Evolutionary conservation across 2,888 invertebrate species (phyloP), one percentile per base, ranked within the genome.

Genomic region (Tromatobia lineatoria): DNA sequence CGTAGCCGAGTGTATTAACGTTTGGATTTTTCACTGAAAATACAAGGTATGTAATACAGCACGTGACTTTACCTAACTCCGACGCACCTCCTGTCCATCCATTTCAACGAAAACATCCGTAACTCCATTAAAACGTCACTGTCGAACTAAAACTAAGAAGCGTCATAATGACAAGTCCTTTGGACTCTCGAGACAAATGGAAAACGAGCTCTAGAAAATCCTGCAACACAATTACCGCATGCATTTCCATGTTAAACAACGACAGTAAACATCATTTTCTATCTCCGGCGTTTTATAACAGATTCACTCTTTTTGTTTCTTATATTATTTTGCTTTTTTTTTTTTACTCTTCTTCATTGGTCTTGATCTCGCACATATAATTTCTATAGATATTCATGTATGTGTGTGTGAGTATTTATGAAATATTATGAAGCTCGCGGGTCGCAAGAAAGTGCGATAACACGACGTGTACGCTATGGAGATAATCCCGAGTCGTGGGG

Each of bases 1-100:
- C 87, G 77, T 52, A 45, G 34, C 64, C 82, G 87, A 81, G 89
- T 87, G 86, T 87, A 87, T 80, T 83, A 81, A 45, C 76, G 77
- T 74, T 84, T 76, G 85, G 86, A 88, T 88, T 89, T 87, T 75
- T 87, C 85, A 89, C 88, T 34, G 87, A 89, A 88, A 88, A 88
- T 86, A 34, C 83, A 85, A 89, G 91, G 91, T 91, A 89, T 90
- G 91, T 59, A 38, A 38, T 57, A n/a, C 34, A 13, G 20, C 47
- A 61, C 66, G 71, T 64, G 75, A 75, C 42, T 20, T n/a, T 75
- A 15, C 57, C 64, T 20, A 47, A 47, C 61, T 50, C 34, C 15
- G n/a, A 66, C 67, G 45, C 0, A 1, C 2, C 38, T 38, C 38
- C 10, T 38, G 1, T 1, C 7, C 7, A 1, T 10, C 10, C 8